Percentiles rank a stretch among this genome's conserved stretches.
Evolutionary conservation across 2,797 vertebrate genomes (phyloP).

Genomic region (Mus caroli): DNA sequence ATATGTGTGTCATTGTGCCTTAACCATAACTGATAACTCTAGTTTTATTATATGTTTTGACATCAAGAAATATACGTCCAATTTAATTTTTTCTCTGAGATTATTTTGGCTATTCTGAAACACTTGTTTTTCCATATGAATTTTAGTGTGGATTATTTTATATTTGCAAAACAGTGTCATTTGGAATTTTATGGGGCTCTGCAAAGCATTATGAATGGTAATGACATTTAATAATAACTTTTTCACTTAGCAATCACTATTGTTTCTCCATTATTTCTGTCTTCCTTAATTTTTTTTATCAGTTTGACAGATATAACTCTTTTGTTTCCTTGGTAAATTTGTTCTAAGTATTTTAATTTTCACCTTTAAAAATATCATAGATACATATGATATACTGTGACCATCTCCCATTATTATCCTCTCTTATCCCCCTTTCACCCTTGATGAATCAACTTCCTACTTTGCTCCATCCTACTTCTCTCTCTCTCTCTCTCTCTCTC

Average conservation of each 20-base stretch:
- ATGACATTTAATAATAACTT: neutral
- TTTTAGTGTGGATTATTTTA: neutral
- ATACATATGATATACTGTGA: neutral
- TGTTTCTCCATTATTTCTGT: neutral
- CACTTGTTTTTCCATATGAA: neutral
- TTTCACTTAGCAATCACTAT: neutral
- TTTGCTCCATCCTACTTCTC: neutral
- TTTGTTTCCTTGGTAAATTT: neutral
- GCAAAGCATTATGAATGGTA: neutral
- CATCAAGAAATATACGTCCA: neutral
- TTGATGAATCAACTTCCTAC: neutral
- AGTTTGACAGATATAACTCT: neutral
- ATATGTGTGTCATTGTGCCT: neutral
- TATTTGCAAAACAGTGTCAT: neutral
- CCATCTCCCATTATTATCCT: neutral
- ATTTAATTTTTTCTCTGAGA: constrained; percentile 8
- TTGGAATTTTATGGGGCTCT: neutral
- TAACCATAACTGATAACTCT: neutral
- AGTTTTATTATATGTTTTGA: neutral
- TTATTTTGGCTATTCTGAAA: neutral
- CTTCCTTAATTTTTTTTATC: neutral
- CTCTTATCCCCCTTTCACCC: neutral
- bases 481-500: neutral
- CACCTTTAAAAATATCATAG: neutral
- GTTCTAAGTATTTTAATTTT: neutral